Percentiles rank a stretch among this genome's conserved stretches.
Conservation (phyloP, 2,888 invertebrate genomes). For the Monopis laevigella region DNA sequence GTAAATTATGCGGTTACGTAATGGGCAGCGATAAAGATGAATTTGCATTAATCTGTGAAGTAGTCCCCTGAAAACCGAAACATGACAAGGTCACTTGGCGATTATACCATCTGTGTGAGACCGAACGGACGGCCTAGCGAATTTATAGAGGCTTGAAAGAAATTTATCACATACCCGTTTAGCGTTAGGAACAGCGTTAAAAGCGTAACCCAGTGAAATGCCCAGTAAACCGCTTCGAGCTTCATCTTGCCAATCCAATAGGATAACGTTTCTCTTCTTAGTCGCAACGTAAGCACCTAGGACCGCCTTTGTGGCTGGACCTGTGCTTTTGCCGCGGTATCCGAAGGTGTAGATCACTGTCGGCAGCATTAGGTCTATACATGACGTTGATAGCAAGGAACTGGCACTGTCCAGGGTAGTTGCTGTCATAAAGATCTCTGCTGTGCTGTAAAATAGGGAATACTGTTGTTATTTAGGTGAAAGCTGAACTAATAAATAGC, state of each 20-base stretch:
- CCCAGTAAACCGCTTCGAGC: slow-evolving; percentile 43
- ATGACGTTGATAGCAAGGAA: slow-evolving; percentile 28
- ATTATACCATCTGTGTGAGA: no score
- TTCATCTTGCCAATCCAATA: slow-evolving; percentile 55
- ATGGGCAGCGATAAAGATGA: no score
- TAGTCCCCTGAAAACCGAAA: no score
- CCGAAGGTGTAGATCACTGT: slow-evolving; percentile 54
- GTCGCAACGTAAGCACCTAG: slow-evolving; percentile 36
- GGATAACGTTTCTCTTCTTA: slow-evolving; percentile 45
- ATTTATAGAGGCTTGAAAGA: not conserved
- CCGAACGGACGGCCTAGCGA: not conserved
- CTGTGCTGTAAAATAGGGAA: slow-evolving; percentile 1
- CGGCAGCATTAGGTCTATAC: slow-evolving; percentile 35
- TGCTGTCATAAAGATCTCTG: slow-evolving; percentile 30
- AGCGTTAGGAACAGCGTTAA: slow-evolving; percentile 48
- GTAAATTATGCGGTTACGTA: no score
- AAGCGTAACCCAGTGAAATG: slow-evolving; percentile 38
- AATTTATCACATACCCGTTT: slow-evolving; percentile 30
- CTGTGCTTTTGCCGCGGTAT: slow-evolving; percentile 37
- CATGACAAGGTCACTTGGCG: no score
- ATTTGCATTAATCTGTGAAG: no score
- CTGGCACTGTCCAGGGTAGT: slow-evolving; percentile 32
- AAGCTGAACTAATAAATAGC: no score
- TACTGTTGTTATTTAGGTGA: no score
- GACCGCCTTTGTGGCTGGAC: slow-evolving; percentile 48